Base-by-base conservation (phyloP, 2,113 vertebrate genomes). In the Scytalopus superciliaris region DNA sequence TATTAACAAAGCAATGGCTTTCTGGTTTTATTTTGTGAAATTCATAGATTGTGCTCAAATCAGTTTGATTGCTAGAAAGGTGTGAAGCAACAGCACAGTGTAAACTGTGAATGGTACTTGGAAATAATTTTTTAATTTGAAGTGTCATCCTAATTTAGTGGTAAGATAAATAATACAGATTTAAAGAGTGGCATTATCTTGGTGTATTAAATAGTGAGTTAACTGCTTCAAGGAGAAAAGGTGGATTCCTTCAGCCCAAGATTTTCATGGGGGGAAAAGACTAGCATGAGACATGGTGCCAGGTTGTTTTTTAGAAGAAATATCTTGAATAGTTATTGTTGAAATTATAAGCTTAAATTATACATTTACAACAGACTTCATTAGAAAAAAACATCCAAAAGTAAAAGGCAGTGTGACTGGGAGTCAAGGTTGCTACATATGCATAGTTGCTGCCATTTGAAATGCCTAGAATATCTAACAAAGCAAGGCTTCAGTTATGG, bases 121-220 rank as follows among this genome's bases (percentile, higher is more conserved):
- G 89, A 97, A 97, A 93, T 89, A 76, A 94, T 67, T 14, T 72
- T 96, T 94, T 92, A 88, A 94, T 95, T 95, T 56, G 37, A 73
- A 59, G 16, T 82, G 73, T 91, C 63, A 69, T 84, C 70, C 78
- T 85, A 55, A 67, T 70, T 39, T 89, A 84, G 69, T 94, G 40
- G 47, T 57, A 88, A 89, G n/a, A 53, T 35, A 47, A 5, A 80
- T 27, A 87, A 33, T 56, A 22, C 1, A 72, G 50, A 67, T 86
- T 79, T 81, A 60, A 92, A 92, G 49, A 80, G 37, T 68, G 8
- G 18, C 9, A 59, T 79, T 70, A 39, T 57, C 44, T 84, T 92
- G 62, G 19, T 73, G 33, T 73, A 23, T 91, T 85, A 93, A 85
- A 47, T 89, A 93, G 55, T 75, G 57, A 35, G 35, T 90, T 97